A percentile compares a stretch with the other conserved stretches of the same genome.
phyloP scores from a whole-genome alignment of 2,113 vertebrate genomes.

The Seriola aureovittata region DNA sequence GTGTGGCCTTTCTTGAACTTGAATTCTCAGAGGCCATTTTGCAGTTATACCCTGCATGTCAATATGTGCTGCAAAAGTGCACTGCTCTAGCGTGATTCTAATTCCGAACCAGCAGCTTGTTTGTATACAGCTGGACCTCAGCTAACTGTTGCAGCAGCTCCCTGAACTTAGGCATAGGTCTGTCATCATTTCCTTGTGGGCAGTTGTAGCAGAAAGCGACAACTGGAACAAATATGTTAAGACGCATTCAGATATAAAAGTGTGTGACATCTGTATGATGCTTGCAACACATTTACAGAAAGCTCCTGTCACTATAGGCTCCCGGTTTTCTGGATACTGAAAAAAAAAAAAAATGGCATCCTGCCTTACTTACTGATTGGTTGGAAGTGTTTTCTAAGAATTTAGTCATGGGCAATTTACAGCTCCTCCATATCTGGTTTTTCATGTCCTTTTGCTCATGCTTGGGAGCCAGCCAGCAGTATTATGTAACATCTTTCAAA shows the following conservation, averaged over 20 bases:
- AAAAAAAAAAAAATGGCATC: not conserved
- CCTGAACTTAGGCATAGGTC: slow-evolving; percentile 20
- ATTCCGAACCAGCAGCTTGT: slow-evolving; percentile 8
- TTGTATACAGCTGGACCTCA: not conserved
- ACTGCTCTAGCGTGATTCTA: not conserved
- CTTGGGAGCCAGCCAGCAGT: slow-evolving; percentile 10
- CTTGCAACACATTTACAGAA: not conserved
- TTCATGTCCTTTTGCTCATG: slow-evolving; percentile 21
- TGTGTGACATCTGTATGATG: not conserved
- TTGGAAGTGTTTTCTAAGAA: slow-evolving; percentile 33
- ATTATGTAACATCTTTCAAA: slow-evolving; percentile 52
- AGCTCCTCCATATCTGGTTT: slow-evolving; percentile 19
- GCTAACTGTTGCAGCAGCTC: slow-evolving; percentile 10
- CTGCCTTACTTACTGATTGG: slow-evolving; percentile 5
- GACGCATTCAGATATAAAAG: not conserved
- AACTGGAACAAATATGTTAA: not conserved
- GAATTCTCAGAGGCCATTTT: not conserved
- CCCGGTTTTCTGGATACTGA: not conserved
- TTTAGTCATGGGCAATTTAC: slow-evolving; percentile 17
- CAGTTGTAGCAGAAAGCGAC: not conserved
- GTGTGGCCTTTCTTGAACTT: not conserved
- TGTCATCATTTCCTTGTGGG: not conserved
- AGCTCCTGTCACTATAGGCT: not conserved
- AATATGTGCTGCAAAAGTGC: not conserved
- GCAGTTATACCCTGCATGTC: slow-evolving; percentile 2